Base-by-base conservation (phyloP, 2,113 vertebrate genomes). In the Alligator mississippiensis region DNA sequence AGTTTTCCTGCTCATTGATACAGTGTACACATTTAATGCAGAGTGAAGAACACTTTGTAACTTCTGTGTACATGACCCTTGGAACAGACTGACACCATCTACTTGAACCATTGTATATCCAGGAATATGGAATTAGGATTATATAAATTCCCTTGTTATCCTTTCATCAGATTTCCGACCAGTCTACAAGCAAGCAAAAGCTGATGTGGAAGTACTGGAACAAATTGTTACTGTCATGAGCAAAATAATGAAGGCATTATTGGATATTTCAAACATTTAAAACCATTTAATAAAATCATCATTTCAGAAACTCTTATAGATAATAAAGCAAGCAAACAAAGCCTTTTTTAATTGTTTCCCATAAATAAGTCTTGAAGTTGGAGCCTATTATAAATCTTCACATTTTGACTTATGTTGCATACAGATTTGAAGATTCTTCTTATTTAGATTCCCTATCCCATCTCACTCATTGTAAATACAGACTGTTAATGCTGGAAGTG, bases 31-130 rank as follows among this genome's bases (percentile, higher is more conserved):
- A 55, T 95, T 98, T 98, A 97, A 98, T 97, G 97, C 97, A 97
- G 96, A 97, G 91, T 82, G 88, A 95, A 97, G 97, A 97, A 97
- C 96, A 16, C 96, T 98, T 98, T 97, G 81, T 98, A 97, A 96
- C 96, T 96, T 97, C 97, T 98, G 95, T 98, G 97, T 97, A 97
- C 96, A 96, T 98, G 97, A 98, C 97, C 97, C 93, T 96, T 97
- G 97, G 92, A 98, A 97, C 96, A 97, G 95, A 97, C 96, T 97
- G 93, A 94, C 93, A 96, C 94, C 86, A 94, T 70, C 94, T 95
- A 79, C 96, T 92, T 96, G 97, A 98, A 95, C 95, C 3, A 57
- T 96, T 98, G 93, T 97, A 94, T 96, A 92, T 97, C 95, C 96
- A 97, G 94, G 96, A 97, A 93, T 98, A 98, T 97, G 98, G 95